Base-by-base conservation (phyloP, 2,113 vertebrate genomes). In the Microcebus tavaratra region DNA sequence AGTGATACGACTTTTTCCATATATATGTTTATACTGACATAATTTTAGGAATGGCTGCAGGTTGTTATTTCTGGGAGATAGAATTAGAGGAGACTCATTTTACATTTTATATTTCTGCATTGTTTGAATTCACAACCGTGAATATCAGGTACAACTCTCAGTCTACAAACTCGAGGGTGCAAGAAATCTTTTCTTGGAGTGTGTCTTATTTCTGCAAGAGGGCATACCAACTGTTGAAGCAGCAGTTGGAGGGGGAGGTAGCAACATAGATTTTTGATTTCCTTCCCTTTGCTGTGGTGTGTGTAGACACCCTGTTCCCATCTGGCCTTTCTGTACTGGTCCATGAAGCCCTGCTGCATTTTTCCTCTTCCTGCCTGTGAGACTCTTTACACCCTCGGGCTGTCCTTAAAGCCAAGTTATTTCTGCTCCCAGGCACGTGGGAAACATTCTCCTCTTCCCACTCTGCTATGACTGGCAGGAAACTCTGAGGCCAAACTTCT, bases 321-420 rank as follows among this genome's bases (percentile, higher is more conserved):
- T 18, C 61, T 45, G 76, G 14, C 12, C 67, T 88, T 85, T 34
- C 23, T 9, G 7, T 29, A 11, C 53, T 63, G 63, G 57, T 34
- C 21, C n/a, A 0, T 6, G 39, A 55, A 48, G 14, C 5, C n/a
- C n/a, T 27, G 18, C 0, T 55, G 23, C 6, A 1, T 25, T 36
- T 6, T 14, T 27, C 11, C 11, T 48, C 21, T 45, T 27, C 4
- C 89, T 79, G 31, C 23, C 55, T 42, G 1, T 36, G 53, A 55
- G 18, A 39, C 21, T n/a, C 25, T 27, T 72, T 13, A 17, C 6
- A 8, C 23, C 20, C 34, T 75, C 34, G 76, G 17, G 31, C 63
- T 79, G 29, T 25, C 70, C 68, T 87, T 76, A 36, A 42, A 42
- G 57, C 36, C 14, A 10, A 27, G 29, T 59, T 29, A 21, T 59